phyloP scores from a whole-genome alignment of 1,140 invertebrate species.

The Helicorthomorpha holstii region DNA sequence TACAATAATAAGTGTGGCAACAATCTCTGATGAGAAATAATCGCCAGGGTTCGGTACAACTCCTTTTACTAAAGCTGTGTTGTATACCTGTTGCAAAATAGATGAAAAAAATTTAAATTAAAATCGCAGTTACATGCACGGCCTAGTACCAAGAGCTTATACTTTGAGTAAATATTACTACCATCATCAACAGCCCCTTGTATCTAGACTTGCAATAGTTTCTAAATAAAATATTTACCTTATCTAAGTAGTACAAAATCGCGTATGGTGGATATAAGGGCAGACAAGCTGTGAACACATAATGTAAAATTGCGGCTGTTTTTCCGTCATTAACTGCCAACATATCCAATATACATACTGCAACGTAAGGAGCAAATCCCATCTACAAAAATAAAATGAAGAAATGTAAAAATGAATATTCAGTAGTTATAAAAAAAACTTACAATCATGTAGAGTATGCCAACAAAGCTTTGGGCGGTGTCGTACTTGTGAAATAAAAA shows the following conservation, averaged over 20 bases:
- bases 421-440: slow-evolving; percentile 9
- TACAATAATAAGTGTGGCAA: neutral
- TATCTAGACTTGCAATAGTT: neutral
- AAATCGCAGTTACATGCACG: no score
- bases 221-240: slow-evolving; percentile 14
- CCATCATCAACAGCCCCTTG: no score
- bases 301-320: slow-evolving; percentile 40
- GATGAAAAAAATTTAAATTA: no score
- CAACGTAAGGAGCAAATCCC: slow-evolving; percentile 51
- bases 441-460: slow-evolving; percentile 20
- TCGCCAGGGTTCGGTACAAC: no score
- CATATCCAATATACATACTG: slow-evolving; percentile 33
- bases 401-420: neutral
- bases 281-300: slow-evolving; percentile 48
- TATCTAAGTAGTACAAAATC: slow-evolving; percentile 51
- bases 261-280: slow-evolving; percentile 63
- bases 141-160: no score
- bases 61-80: no score
- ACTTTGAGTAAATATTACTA: no score
- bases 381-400: slow-evolving; percentile 16
- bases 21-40: neutral
- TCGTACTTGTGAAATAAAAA: slow-evolving; percentile 68
- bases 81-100: no score
- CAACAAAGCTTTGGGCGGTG: slow-evolving; percentile 38
- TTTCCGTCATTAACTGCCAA: slow-evolving; percentile 2